Evolutionary conservation across 2,797 vertebrate genomes (phyloP).

Genomic region (Coranthus polyacanthus): DNA sequence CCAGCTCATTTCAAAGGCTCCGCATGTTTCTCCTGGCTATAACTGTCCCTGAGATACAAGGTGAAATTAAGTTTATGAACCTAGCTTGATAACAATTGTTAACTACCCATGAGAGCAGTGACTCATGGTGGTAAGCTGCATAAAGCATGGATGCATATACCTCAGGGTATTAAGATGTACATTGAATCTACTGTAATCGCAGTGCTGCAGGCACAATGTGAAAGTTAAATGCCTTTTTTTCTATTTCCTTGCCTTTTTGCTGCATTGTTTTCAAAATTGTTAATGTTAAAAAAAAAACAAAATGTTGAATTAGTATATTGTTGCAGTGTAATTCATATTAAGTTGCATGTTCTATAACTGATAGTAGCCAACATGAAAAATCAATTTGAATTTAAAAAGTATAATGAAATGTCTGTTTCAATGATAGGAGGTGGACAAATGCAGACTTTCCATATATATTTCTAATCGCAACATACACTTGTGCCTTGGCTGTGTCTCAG

Average conservation of each 20-base stretch:
- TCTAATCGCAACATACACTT: neutral
- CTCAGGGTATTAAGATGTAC: neutral
- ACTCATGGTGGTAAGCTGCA: constrained; percentile 42
- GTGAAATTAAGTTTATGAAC: constrained; percentile 76
- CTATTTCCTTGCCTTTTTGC: neutral
- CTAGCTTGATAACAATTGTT: constrained; percentile 42
- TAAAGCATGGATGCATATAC: constrained; percentile 23
- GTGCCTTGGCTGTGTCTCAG: neutral
- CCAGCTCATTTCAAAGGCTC: constrained; percentile 67
- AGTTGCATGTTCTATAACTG: neutral
- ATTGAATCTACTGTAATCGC: constrained; percentile 3
- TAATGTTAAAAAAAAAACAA: too few relatives aligned
- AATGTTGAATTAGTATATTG: neutral
- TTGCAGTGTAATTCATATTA: neutral
- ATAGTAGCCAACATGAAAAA: too few relatives aligned
- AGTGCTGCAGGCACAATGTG: constrained; percentile 4
- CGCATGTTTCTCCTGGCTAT: constrained; percentile 58
- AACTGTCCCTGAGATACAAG: constrained; percentile 44
- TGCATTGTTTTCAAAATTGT: neutral
- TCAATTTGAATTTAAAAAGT: too few relatives aligned
- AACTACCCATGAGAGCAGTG: constrained; percentile 51
- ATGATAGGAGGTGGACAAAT: neutral
- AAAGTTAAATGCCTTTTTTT: neutral
- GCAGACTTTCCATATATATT: neutral
- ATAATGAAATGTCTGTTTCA: too few relatives aligned